Base-by-base conservation (phyloP, 2,888 invertebrate genomes). In the Fragum fragum region DNA sequence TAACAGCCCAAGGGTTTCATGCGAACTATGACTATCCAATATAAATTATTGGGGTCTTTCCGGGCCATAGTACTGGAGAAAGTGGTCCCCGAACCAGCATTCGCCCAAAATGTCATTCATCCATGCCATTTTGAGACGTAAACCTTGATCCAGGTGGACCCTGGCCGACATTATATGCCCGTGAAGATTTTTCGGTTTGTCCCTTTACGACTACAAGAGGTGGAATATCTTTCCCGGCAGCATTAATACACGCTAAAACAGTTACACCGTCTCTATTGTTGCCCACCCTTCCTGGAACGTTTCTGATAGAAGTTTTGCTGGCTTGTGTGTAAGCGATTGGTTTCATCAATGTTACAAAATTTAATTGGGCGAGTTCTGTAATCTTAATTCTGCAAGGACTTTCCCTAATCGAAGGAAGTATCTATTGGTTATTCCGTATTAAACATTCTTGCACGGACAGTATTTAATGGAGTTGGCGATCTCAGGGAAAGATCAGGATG, bases 221-320 rank as follows among this genome's bases (percentile, higher is more conserved):
- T 14, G 86, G 85, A 1, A 86, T 79, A 14, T 75, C 73, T 0
- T 29, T 11, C 0, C 86, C 86, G 14, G 75, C 84, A 21, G 83
- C 87, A 71, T 83, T 87, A 0, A 85, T 69, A 57, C 86, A 86
- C 6, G 79, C 78, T 36, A 86, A 29, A 7, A 87, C 83, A 7
- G 88, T 72, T 0, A 85, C 61, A 18, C 66, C 76, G 14, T 87
- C 83, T 28, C 82, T 21, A 18, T 32, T 72, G 53, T 88, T 83
- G 7, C 83, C 66, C 6, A 84, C 76, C 9, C 82, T 36, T 6
- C 84, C 76, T 16, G 84, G 80, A 39, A 83, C 39, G 55, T 77
- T 83, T 70, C n/a, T n/a, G n/a, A n/a, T n/a, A n/a, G n/a, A n/a
- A n/a, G n/a, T n/a, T n/a, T n/a, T n/a, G n/a, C n/a, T n/a, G n/a